Evolutionary conservation across 2,888 invertebrate species (phyloP).

Genomic region (Disparrhopalites patrizii): DNA sequence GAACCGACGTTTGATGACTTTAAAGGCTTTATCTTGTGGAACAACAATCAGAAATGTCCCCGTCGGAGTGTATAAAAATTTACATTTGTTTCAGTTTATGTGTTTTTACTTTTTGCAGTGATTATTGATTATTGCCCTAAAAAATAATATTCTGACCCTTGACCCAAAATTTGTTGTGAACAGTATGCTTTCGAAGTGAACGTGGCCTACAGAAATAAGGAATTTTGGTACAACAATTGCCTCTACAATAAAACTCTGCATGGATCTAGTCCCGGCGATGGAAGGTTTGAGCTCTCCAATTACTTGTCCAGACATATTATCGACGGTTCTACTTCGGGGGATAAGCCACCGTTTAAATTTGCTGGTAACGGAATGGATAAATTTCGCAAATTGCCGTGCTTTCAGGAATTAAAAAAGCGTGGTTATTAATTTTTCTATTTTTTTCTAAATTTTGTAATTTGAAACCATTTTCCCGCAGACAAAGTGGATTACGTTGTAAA

Average conservation of each 20-base stretch:
- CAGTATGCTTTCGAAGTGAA: neutral
- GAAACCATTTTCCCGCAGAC: too few relatives aligned
- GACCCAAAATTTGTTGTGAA: too few relatives aligned
- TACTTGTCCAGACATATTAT: neutral
- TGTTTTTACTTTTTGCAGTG: too few relatives aligned
- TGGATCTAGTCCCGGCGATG: neutral
- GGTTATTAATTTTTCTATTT: too few relatives aligned
- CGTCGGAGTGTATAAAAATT: neutral
- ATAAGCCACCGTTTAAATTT: neutral
- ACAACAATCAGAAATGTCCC: neutral
- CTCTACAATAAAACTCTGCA: neutral
- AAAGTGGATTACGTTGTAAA: neutral
- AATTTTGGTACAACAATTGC: neutral
- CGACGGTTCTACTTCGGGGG: neutral
- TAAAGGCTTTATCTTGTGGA: neutral
- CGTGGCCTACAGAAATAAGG: neutral
- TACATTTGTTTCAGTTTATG: too few relatives aligned
- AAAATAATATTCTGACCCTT: too few relatives aligned
- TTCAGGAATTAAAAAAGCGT: neutral
- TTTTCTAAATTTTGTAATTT: too few relatives aligned
- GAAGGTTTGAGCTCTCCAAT: neutral
- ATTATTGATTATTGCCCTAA: too few relatives aligned
- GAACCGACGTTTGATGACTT: neutral
- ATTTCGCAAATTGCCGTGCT: neutral
- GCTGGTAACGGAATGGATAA: neutral